Evolutionary conservation across 37 sponge, comb jelly and placozoan species (phyloP).

Genomic region (Haliclona indistincta): DNA sequence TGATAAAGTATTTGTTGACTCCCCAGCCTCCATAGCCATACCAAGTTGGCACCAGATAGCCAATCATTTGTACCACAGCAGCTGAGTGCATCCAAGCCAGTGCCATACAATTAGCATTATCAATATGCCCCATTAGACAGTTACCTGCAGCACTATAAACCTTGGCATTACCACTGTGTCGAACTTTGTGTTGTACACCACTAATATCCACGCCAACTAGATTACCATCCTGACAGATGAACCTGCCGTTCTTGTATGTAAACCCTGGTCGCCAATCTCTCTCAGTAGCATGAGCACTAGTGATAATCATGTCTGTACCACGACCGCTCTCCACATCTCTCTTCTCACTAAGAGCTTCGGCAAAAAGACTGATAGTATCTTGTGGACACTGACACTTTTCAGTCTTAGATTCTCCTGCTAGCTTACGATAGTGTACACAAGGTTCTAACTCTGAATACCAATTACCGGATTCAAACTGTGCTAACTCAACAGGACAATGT

Average conservation of each 20-base stretch:
- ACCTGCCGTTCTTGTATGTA: slow-evolving; percentile 34
- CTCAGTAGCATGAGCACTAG: slow-evolving; percentile 75
- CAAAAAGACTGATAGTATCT: slow-evolving; percentile 46
- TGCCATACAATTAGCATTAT: slow-evolving; percentile 57
- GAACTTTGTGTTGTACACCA: not conserved
- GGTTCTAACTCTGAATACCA: slow-evolving; percentile 54
- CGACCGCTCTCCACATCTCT: slow-evolving; percentile 8
- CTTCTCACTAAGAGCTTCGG: slow-evolving; percentile 24
- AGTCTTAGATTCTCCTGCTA: not conserved
- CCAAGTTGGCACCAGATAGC: slow-evolving; percentile 62
- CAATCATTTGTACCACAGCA: slow-evolving; percentile 69
- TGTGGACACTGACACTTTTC: slow-evolving; percentile 26
- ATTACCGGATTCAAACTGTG: slow-evolving; percentile 51
- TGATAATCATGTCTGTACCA: slow-evolving; percentile 68
- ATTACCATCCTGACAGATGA: slow-evolving; percentile 33
- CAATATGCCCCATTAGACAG: slow-evolving; percentile 56
- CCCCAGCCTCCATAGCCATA: slow-evolving; percentile 81
- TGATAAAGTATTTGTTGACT: slow-evolving; percentile 63
- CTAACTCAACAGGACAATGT: slow-evolving; percentile 36
- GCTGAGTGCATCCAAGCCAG: slow-evolving; percentile 80
- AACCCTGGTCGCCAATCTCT: slow-evolving; percentile 54
- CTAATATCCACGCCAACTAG: slow-evolving; percentile 16
- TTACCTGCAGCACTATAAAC: slow-evolving; percentile 70
- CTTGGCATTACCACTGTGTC: slow-evolving; percentile 33
- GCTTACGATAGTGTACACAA: slow-evolving; percentile 27